These are phyloP conservation scores for Apodemia hepburni DNA, from an alignment of 2,888 invertebrate genomes.

Conservation along the genomic window DNA sequence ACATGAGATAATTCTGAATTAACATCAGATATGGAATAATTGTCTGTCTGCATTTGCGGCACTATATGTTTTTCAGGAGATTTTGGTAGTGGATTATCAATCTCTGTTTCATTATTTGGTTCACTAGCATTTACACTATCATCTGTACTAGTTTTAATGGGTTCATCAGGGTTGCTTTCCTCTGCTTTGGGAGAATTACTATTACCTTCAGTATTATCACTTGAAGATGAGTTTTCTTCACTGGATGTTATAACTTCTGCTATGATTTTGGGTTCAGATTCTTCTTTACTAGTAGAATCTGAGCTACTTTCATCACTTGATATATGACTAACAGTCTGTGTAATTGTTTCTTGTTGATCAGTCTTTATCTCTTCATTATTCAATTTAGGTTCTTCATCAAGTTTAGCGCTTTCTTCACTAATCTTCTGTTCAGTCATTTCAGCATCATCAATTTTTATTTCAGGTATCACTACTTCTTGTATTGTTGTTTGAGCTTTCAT, in stretches of 20 bases:
- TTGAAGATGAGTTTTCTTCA: conserved; percentile 70
- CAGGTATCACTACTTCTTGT: conserved; percentile 52
- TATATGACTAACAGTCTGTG: conserved; percentile 22
- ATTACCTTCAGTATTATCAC: conserved; percentile 69
- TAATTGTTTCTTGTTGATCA: conserved; percentile 33
- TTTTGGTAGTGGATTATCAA: conserved; percentile 25
- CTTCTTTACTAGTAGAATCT: conserved; percentile 57
- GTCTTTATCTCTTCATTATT: conserved; percentile 35
- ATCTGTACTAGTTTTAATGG: conserved; percentile 23
- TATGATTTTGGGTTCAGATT: conserved; percentile 52
- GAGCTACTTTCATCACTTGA: conserved; percentile 56
- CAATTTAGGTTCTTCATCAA: conserved; percentile 25
- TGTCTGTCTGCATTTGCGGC: conserved; percentile 51
- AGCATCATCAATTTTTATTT: conserved; percentile 67
- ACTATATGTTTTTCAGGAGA: conserved; percentile 33
- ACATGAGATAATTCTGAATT: conserved; percentile 54
- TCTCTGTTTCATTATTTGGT: conserved; percentile 33
- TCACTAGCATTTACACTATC: conserved; percentile 36
- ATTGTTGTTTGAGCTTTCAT: conserved; percentile 43
- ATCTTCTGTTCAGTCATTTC: conserved; percentile 66
- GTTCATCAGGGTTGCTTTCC: conserved; percentile 45
- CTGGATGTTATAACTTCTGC: conserved; percentile 64
- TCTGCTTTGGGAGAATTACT: conserved; percentile 66
- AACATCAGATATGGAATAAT: conserved; percentile 67
- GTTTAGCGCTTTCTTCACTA: conserved; percentile 42